Percentiles rank a stretch among this genome's conserved stretches.
phyloP scores from a whole-genome alignment of 1,140 invertebrate species.

The Drosophila triauraria region DNA sequence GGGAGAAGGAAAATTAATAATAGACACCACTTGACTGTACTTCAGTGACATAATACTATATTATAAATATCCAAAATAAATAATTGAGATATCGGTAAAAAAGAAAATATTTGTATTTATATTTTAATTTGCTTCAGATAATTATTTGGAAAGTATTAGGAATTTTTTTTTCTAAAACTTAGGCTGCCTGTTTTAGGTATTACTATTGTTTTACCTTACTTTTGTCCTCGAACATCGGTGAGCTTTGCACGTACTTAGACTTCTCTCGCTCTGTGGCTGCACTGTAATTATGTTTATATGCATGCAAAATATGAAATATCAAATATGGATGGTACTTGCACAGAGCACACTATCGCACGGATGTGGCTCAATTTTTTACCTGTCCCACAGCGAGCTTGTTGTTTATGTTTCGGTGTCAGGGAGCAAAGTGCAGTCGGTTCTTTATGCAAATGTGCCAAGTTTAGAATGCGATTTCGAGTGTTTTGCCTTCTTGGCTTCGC shows the following conservation, averaged over 20 bases:
- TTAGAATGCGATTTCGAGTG: constrained; percentile 56
- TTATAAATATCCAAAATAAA: too few species aligned
- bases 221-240: neutral
- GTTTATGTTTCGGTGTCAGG: constrained; percentile 79
- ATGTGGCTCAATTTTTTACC: constrained; percentile 27
- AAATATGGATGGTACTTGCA: constrained; percentile 50
- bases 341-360: neutral
- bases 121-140: too few species aligned
- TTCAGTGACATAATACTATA: too few species aligned
- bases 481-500: constrained; percentile 12
- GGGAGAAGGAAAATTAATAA: neutral
- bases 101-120: too few species aligned
- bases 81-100: too few species aligned
- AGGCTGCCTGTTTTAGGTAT: neutral
- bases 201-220: neutral
- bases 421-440: constrained; percentile 56
- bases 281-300: constrained; percentile 61
- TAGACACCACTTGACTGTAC: too few species aligned
- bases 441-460: constrained; percentile 80
- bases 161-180: neutral
- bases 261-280: constrained; percentile 29
- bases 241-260: constrained; percentile 41
- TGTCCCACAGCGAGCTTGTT: constrained; percentile 28
- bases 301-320: constrained; percentile 55
- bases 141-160: too few species aligned